Conservation (phyloP, 2,888 invertebrate species). For the Leucophenga maculata region DNA sequence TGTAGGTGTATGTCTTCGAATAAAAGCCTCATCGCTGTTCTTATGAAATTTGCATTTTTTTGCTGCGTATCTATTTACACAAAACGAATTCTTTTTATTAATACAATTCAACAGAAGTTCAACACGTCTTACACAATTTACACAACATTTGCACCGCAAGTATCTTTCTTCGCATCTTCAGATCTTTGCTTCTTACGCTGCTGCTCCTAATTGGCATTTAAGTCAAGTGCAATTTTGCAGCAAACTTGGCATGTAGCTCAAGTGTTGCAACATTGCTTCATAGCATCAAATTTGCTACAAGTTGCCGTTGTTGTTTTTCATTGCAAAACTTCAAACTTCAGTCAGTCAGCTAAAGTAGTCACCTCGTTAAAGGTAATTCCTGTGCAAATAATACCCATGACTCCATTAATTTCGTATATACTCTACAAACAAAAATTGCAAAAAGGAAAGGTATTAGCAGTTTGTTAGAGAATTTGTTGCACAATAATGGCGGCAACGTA, state of each 20-base stretch:
- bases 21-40: no score
- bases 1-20: neutral
- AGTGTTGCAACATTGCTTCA: slow-evolving; percentile 11
- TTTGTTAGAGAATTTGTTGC: no score
- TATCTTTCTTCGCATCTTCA: neutral
- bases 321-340: neutral
- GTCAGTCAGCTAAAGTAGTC: slow-evolving; percentile 47
- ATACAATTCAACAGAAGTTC: neutral
- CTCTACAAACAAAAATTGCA: no score
- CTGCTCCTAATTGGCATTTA: slow-evolving; percentile 59
- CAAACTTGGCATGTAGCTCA: slow-evolving; percentile 47
- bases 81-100: neutral
- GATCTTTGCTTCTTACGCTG: neutral
- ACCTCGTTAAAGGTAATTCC: slow-evolving; percentile 66
- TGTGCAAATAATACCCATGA: slow-evolving; percentile 62
- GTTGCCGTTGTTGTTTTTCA: neutral
- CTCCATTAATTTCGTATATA: slow-evolving; percentile 43
- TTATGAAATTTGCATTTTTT: no score
- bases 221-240: slow-evolving; percentile 63
- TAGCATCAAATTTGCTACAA: slow-evolving; percentile 14
- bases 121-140: neutral
- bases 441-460: no score
- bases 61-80: no score
- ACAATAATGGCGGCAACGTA: no score
- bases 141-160: neutral